These are phyloP conservation scores for Drosophila oshimai DNA, from an alignment of 1,140 invertebrate species.

Conservation along the genomic window DNA sequence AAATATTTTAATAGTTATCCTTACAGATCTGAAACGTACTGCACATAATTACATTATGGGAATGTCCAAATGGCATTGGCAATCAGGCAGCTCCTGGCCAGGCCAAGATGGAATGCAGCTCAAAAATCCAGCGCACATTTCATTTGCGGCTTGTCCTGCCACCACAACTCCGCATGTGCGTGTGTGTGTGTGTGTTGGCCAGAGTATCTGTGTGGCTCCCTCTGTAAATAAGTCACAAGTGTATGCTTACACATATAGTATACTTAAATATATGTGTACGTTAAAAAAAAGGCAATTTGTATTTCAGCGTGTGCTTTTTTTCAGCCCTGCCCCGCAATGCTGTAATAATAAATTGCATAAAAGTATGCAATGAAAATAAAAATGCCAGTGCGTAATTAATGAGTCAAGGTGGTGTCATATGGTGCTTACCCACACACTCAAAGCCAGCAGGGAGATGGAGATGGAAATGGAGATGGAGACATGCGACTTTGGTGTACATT, in stretches of 20 bases:
- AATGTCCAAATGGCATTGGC: slow-evolving; percentile 11
- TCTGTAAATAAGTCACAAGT: slow-evolving; percentile 58
- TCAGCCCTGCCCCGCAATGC: slow-evolving; percentile 45
- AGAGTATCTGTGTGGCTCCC: neutral
- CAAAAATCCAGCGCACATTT: slow-evolving; percentile 52
- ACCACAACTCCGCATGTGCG: slow-evolving; percentile 37
- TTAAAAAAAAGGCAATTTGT: slow-evolving; percentile 66
- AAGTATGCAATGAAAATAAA: slow-evolving; percentile 81
- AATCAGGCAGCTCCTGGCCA: slow-evolving; percentile 9
- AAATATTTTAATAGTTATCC: no score
- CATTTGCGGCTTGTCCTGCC: slow-evolving; percentile 64
- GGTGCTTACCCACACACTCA: slow-evolving; percentile 59
- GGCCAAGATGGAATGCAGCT: slow-evolving; percentile 17
- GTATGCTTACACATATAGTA: slow-evolving; percentile 10
- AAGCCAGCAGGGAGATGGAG: neutral
- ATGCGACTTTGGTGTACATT: slow-evolving; percentile 59
- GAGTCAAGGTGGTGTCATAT: slow-evolving; percentile 81
- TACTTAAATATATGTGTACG: slow-evolving; percentile 22
- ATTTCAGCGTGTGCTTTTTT: slow-evolving; percentile 36
- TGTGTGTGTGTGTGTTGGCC: neutral
- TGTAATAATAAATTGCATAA: slow-evolving; percentile 79
- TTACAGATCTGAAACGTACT: neutral
- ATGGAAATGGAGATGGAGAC: slow-evolving; percentile 16
- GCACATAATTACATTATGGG: neutral
- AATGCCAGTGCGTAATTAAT: slow-evolving; percentile 82